Evolutionary conservation across 2,113 vertebrate species (phyloP), one percentile per base, ranked within the genome.

Genomic region (Gasterosteus aculeatus): DNA sequence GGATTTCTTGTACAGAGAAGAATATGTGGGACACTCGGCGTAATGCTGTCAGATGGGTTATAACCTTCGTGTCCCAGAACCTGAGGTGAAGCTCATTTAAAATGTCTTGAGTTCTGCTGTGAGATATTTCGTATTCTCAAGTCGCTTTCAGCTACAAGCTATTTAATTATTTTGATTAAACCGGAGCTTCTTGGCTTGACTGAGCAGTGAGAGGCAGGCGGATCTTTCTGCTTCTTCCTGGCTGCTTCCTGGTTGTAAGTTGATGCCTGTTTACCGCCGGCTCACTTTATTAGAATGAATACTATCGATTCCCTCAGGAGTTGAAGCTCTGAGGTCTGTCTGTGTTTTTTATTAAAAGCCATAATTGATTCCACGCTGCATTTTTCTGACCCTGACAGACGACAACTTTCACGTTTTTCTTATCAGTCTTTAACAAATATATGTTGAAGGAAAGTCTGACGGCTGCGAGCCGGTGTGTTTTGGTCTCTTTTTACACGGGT

Each of bases 171-270:
- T 62, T 67, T 59, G 26, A 8, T 65, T 81, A 12, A 63, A 29
- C 53, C 81, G 69, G 39, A 29, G 33, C 75, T 81, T 61, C 53
- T 58, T 59, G 38, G 59, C 62, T 42, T 10, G 26, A 69, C 54
- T 67, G 58, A 51, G 49, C 80, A 85, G 77, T 18, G 47, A 4
- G 35, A 75, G 54, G 3, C 53, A 54, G 57, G 61, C 31, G 62
- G 77, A 61, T 64, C 57, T 72, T 18, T 58, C 14, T 47, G 77
- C 39, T 42, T 22, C 46, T 80, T 7, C 12, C 56, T 73, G 11
- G 56, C n/a, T 64, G 26, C 70, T 81, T 82, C 46, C 77, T 85
- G 7, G 38, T 72, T 82, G 44, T 31, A 42, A 69, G 59, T 63
- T 38, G 4, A 39, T 44, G 61, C 1, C 61, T 82, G 31, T 69